These are phyloP conservation scores for Phalacrocorax carbo DNA, from an alignment of 2,113 vertebrate species.

Conservation along the genomic window DNA sequence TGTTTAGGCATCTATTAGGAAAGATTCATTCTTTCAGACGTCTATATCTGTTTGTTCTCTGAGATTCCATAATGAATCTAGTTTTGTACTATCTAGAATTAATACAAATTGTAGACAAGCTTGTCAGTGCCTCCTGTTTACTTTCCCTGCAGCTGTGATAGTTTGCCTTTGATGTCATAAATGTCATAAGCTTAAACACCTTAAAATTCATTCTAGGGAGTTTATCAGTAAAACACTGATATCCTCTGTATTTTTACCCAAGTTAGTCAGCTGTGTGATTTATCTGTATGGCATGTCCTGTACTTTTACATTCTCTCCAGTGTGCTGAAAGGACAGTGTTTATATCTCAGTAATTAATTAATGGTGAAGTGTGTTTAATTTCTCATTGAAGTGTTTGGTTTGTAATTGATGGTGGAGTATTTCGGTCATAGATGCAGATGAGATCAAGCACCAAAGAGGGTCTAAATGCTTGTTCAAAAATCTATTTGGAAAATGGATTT, in stretches of 20 bases:
- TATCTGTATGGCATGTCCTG: not conserved
- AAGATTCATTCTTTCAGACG: not conserved
- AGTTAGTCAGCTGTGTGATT: not conserved
- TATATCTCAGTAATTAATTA: not conserved
- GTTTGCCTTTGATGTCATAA: constrained; percentile 27
- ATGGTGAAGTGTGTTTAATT: not conserved
- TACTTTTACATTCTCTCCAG: not conserved
- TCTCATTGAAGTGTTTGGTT: not conserved
- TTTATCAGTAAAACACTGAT: not conserved
- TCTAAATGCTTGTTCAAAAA: not conserved
- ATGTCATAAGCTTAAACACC: constrained; percentile 5
- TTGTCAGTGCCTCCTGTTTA: constrained; percentile 14
- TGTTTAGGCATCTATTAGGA: not conserved
- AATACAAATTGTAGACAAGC: not conserved
- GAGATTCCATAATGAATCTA: not conserved
- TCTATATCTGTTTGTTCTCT: constrained; percentile 7
- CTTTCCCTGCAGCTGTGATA: not conserved
- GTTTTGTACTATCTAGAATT: constrained; percentile 2
- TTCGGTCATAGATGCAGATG: not conserved
- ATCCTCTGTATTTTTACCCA: not conserved
- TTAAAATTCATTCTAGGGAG: not conserved
- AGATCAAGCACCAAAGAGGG: not conserved
- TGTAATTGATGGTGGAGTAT: not conserved
- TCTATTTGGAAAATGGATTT: not conserved
- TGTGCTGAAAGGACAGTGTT: not conserved